A percentile compares a stretch with the other conserved stretches of the same genome.
These are phyloP conservation scores for Eulemur coronatus DNA, from an alignment of 2,797 vertebrate genomes.

Conservation along the genomic window DNA sequence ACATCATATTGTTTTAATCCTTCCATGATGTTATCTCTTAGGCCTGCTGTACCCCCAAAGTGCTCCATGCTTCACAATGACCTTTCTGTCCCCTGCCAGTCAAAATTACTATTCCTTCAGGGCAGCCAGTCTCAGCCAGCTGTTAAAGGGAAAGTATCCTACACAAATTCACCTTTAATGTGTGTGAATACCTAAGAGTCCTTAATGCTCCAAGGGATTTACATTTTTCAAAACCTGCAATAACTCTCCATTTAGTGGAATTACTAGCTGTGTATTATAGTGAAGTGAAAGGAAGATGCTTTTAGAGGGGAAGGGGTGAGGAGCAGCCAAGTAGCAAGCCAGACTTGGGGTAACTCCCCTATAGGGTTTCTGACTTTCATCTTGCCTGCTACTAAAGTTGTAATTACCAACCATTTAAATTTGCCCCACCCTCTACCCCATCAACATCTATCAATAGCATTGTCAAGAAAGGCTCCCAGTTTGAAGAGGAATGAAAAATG, in stretches of 20 bases:
- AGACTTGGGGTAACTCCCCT: background rate
- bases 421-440: background rate
- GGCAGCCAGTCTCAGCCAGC: background rate
- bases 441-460: background rate
- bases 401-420: background rate
- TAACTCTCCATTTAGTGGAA: background rate
- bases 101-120: background rate
- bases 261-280: background rate
- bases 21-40: background rate
- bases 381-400: background rate
- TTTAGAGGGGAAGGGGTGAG: accelerated
- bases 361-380: background rate
- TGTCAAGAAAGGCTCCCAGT: background rate
- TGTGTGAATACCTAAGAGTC: background rate
- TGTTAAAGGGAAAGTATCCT: background rate
- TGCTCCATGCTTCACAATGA: background rate
- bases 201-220: background rate
- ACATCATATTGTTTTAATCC: background rate
- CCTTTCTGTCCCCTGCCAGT: background rate
- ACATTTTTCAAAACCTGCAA: background rate
- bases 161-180: background rate
- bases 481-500: background rate
- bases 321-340: background rate
- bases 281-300: background rate
- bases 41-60: background rate